Base-by-base conservation (phyloP, 2,888 invertebrate species). In the Apeira syringaria region DNA sequence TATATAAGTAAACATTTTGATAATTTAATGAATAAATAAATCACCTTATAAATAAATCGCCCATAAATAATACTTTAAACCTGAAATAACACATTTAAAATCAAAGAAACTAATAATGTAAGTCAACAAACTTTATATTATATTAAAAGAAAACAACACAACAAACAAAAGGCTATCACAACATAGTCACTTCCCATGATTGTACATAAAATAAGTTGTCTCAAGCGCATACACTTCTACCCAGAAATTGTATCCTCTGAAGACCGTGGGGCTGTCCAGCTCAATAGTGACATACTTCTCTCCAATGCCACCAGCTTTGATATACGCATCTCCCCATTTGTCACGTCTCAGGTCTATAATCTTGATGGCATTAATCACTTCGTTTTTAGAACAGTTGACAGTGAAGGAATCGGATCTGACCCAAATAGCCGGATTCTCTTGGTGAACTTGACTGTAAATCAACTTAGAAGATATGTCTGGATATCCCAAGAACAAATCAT, bases 401-500 rank as follows among this genome's bases (percentile, higher is more conserved):
- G 72, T 77, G 5, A 85, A 59, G 0, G 59, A 68, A 0, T 82
- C 78, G 2, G 74, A 68, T 27, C 80, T 60, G 1, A 74, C 54
- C 84, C 84, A 85, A 29, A 80, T 47, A 0, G 84, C 82, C 0
- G 83, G 84, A 45, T 78, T 77, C 20, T 80, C 77, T 56, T 85
- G 78, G 36, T 84, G 80, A 1, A 83, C 74, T 52, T 78, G 75
- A 36, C 69, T 79, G 49, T 82, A 86, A 3, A 87, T 77, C 35
- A 83, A 43, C 44, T 73, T 79, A 0, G 85, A 74, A 0, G 68
- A 54, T 4, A 59, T n/a, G 52, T 82, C 84, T 0, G 77, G 75
- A 44, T 75, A 85, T 0, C 84, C 83, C 4, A 64, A 31, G 2
- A 56, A 58, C 10, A 69, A 37, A 36, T 72, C 69, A 32, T 54